Conservation (phyloP, 1,140 invertebrate genomes). For the Lepidostoma basale region DNA sequence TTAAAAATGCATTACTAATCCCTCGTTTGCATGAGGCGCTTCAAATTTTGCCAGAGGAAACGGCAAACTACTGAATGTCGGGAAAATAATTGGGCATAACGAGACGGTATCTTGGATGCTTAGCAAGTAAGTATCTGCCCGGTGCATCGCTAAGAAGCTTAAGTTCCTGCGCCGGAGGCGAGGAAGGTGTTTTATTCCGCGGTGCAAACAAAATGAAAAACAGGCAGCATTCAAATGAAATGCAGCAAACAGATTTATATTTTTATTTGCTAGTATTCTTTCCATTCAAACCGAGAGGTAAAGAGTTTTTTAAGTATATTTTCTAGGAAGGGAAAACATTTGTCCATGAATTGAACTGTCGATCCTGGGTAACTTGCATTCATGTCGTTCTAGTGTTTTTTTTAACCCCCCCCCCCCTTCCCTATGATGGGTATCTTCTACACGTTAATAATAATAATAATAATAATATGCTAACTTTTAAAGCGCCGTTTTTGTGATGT, state of each 20-base stretch:
- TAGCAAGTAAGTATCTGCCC: slow-evolving; percentile 5
- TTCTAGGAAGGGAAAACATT: too few species aligned
- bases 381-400: too few species aligned
- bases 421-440: too few species aligned
- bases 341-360: too few species aligned
- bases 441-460: too few species aligned
- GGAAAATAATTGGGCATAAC: slow-evolving; percentile 41
- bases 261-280: not conserved
- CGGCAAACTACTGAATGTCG: slow-evolving; percentile 4
- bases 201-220: slow-evolving; percentile 31
- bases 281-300: too few species aligned
- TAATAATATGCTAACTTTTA: too few species aligned
- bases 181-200: slow-evolving; percentile 38
- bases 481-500: too few species aligned
- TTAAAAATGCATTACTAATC: not conserved
- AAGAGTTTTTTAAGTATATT: too few species aligned
- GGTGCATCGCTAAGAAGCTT: slow-evolving; percentile 31
- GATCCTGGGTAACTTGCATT: too few species aligned
- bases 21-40: slow-evolving; percentile 1
- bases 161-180: slow-evolving; percentile 28
- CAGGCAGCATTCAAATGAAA: slow-evolving; percentile 26
- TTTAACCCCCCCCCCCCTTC: too few species aligned
- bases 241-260: slow-evolving; percentile 12
- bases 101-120: slow-evolving; percentile 37
- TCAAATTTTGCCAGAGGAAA: not conserved